Conservation (phyloP, 2,797 vertebrate genomes). For the Holocentrus rufus region DNA sequence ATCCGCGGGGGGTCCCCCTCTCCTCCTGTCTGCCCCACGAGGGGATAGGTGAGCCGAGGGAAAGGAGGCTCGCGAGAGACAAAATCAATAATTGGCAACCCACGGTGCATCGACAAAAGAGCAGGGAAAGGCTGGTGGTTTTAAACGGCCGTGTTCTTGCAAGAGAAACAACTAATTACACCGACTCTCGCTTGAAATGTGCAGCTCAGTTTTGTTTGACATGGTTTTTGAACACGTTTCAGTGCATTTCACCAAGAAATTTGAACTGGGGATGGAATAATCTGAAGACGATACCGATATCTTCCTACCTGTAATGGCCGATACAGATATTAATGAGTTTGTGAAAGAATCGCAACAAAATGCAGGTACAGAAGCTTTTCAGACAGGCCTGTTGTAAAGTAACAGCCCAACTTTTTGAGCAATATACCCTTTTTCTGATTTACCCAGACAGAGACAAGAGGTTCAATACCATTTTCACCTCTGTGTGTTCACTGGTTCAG, state of each 20-base stretch:
- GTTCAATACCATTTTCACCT: too few relatives aligned
- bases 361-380: too few relatives aligned
- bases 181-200: neutral
- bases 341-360: too few relatives aligned
- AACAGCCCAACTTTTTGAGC: too few relatives aligned
- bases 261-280: too few relatives aligned
- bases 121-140: conserved; percentile 51
- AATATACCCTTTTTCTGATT: too few relatives aligned
- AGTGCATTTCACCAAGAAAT: neutral
- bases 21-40: conserved; percentile 38
- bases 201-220: conserved; percentile 1
- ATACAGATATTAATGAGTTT: too few relatives aligned
- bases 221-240: neutral
- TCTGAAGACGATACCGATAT: too few relatives aligned
- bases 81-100: conserved; percentile 60
- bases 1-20: conserved; percentile 32
- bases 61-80: conserved; percentile 31
- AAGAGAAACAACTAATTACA: conserved; percentile 31
- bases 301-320: too few relatives aligned
- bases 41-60: conserved; percentile 57
- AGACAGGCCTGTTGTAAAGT: too few relatives aligned
- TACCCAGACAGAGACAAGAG: too few relatives aligned
- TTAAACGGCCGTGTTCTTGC: conserved; percentile 20
- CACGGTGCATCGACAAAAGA: conserved; percentile 15
- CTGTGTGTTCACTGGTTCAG: too few relatives aligned